These are phyloP conservation scores for Antedon mediterranea DNA, from an alignment of 53 echinoderm and acorn worm genomes.

Conservation along the genomic window DNA sequence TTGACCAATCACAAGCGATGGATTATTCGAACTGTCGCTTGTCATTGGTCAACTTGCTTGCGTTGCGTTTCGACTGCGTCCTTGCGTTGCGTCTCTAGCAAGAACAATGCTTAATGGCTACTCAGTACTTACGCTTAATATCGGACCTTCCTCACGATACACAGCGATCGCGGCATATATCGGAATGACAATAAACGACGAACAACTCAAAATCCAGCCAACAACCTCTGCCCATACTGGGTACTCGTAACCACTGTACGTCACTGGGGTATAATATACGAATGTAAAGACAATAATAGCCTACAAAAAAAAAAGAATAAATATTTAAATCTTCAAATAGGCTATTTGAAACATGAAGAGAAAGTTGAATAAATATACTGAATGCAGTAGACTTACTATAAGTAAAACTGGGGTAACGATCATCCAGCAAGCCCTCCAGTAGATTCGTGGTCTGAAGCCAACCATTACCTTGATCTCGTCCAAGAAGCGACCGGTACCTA, in stretches of 20 bases:
- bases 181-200: constrained; percentile 40
- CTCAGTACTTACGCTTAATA: neutral
- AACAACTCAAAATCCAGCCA: constrained; percentile 35
- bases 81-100: too few relatives aligned
- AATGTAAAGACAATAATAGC: constrained; percentile 27
- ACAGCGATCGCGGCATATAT: constrained; percentile 25
- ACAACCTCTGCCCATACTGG: constrained; percentile 27
- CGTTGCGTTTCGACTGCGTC: too few relatives aligned
- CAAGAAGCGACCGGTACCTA: constrained; percentile 15
- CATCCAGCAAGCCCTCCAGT: constrained; percentile 35
- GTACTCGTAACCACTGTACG: constrained; percentile 4
- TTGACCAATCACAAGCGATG: too few relatives aligned
- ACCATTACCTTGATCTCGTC: constrained; percentile 34
- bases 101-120: too few relatives aligned
- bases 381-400: constrained; percentile 15
- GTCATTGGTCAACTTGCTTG: too few relatives aligned
- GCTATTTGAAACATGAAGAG: too few relatives aligned
- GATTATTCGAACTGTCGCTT: too few relatives aligned
- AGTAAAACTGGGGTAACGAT: constrained; percentile 20
- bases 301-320: constrained; percentile 6
- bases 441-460: constrained; percentile 29
- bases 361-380: neutral
- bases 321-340: too few relatives aligned
- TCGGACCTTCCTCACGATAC: constrained; percentile 7
- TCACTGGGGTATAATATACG: constrained; percentile 16